Evolutionary conservation across 2,888 invertebrate genomes (phyloP).

Genomic region (Scrobipalpa costella): DNA sequence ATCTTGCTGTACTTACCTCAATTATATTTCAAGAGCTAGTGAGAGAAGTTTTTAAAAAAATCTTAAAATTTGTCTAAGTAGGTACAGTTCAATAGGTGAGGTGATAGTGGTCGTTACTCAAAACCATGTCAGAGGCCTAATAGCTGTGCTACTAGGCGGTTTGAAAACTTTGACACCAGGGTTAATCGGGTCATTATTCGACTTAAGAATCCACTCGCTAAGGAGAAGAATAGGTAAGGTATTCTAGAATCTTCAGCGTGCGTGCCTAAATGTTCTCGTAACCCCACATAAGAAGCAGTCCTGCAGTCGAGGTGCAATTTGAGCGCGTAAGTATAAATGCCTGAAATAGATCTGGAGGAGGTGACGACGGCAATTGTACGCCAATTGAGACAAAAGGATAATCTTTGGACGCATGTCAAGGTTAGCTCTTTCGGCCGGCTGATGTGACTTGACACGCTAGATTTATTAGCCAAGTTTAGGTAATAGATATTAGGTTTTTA

Average conservation of each 20-base stretch:
- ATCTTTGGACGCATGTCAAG: slow-evolving; percentile 77
- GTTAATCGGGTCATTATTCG: no score
- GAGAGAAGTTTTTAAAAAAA: no score
- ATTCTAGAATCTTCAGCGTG: neutral
- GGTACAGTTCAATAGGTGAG: no score
- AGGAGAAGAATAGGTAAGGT: no score
- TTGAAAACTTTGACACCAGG: no score
- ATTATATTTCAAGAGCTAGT: no score
- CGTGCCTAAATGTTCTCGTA: neutral
- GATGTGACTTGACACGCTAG: slow-evolving; percentile 68
- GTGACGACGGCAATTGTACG: slow-evolving; percentile 70
- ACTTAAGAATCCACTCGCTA: no score
- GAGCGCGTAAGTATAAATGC: slow-evolving; percentile 70
- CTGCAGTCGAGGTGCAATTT: slow-evolving; percentile 71
- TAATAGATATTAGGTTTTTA: neutral
- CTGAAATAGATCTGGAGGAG: slow-evolving; percentile 70
- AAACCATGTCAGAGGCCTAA: no score
- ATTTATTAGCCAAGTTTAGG: slow-evolving; percentile 48
- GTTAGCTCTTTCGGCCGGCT: slow-evolving; percentile 65
- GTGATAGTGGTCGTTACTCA: no score
- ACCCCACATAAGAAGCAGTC: neutral
- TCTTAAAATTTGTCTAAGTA: no score
- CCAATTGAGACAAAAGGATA: slow-evolving; percentile 80
- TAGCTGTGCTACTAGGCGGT: no score
- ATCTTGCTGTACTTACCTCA: no score